A percentile compares a stretch with the other conserved stretches of the same genome.
Evolutionary conservation across 2,113 vertebrate genomes (phyloP).

Genomic region (Amblyopsis rosae): DNA sequence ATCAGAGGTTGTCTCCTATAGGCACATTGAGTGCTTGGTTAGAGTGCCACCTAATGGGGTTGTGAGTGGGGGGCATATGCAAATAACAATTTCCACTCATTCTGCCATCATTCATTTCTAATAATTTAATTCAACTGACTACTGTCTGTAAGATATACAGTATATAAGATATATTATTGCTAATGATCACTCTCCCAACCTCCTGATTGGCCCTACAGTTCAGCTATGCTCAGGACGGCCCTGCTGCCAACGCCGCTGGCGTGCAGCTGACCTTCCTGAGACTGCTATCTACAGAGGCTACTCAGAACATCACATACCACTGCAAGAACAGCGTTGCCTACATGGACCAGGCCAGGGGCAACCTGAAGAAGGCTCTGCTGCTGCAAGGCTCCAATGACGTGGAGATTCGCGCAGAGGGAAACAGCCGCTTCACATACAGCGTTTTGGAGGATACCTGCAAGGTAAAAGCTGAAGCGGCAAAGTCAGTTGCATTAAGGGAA

Average conservation of each 20-base stretch:
- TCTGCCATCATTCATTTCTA: neutral
- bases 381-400: conserved; percentile 96
- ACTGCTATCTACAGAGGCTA: conserved; percentile 91
- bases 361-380: conserved; percentile 93
- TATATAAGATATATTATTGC: neutral
- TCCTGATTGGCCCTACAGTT: conserved; percentile 76
- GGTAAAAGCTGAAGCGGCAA: conserved; percentile 70
- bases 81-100: neutral
- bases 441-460: conserved; percentile 95
- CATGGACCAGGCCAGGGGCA: conserved; percentile 88
- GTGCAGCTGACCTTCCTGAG: conserved; percentile 97
- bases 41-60: no score
- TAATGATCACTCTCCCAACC: neutral
- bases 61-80: no score
- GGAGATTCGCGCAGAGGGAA: conserved; percentile 95
- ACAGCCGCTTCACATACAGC: conserved; percentile 94
- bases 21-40: no score
- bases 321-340: conserved; percentile 98
- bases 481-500: no score
- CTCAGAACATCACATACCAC: conserved; percentile 97
- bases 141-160: neutral
- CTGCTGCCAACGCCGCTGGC: conserved; percentile 82
- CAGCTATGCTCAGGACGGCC: conserved; percentile 87
- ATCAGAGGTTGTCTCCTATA: no score
- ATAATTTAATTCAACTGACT: neutral